These are phyloP conservation scores for Hystrix brachyura DNA, from an alignment of 2,113 vertebrate species.

Conservation along the genomic window DNA sequence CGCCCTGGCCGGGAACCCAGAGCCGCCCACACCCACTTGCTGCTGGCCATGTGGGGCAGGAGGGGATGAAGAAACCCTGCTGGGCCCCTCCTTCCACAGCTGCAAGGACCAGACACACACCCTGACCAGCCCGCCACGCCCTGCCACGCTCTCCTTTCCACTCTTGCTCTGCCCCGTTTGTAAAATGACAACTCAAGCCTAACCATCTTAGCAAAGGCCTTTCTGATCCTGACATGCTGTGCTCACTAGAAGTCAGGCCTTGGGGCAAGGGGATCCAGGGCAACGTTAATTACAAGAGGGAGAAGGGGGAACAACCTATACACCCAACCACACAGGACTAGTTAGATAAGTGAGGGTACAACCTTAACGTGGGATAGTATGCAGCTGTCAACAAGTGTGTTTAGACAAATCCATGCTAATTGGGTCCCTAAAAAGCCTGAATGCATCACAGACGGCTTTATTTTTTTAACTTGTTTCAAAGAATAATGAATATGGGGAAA, in stretches of 20 bases:
- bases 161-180: background rate
- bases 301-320: background rate
- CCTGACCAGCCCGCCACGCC: background rate
- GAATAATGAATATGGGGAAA: background rate
- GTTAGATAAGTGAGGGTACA: background rate
- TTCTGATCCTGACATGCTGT: background rate
- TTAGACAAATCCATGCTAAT: background rate
- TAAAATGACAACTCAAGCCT: background rate
- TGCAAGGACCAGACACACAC: background rate
- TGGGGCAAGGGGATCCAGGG: background rate
- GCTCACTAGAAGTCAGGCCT: background rate
- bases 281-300: background rate
- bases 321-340: background rate
- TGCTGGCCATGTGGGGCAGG: background rate
- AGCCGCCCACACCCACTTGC: background rate
- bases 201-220: background rate
- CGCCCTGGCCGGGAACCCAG: constrained; percentile 53
- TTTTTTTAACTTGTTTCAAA: background rate
- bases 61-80: background rate
- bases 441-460: background rate
- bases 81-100: background rate
- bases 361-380: accelerated
- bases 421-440: background rate
- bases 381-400: background rate
- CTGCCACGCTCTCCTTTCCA: background rate